Conservation (phyloP, 2,888 invertebrate genomes). For the Erpobdella octoculata region DNA sequence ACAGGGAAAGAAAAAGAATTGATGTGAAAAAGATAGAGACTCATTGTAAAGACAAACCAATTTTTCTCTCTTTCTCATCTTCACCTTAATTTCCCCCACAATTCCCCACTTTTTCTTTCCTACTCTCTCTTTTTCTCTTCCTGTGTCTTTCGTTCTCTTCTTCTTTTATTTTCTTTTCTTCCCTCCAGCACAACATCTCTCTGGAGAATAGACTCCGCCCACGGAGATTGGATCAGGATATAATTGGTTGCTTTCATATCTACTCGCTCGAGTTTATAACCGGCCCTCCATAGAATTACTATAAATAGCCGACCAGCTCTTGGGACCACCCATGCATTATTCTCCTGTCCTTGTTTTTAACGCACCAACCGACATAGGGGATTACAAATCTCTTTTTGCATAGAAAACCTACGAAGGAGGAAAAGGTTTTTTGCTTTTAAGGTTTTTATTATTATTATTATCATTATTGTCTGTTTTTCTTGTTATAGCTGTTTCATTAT, state of each 20-base stretch:
- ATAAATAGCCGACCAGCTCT: background rate
- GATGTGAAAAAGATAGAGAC: background rate
- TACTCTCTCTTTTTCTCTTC: background rate
- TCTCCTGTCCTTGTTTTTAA: background rate
- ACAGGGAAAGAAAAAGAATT: no score
- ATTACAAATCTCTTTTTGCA: no score
- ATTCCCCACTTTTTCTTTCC: background rate
- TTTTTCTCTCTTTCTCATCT: background rate
- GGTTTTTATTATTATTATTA: background rate
- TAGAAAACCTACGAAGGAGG: no score
- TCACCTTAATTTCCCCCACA: background rate
- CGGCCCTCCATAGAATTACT: background rate
- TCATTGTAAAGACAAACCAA: background rate
- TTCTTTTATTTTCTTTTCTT: no score
- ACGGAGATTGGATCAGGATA: constrained; percentile 1
- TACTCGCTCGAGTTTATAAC: constrained; percentile 2
- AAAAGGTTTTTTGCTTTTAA: background rate
- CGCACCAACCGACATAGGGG: no score
- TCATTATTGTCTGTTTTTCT: background rate
- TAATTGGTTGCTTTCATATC: constrained; percentile 13
- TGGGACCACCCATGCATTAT: background rate
- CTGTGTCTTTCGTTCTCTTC: background rate
- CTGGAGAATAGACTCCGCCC: constrained; percentile 8
- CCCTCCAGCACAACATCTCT: background rate
- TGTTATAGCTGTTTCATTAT: background rate